Base-by-base conservation (phyloP, 2,888 invertebrate genomes). In the Dicycla oo region DNA sequence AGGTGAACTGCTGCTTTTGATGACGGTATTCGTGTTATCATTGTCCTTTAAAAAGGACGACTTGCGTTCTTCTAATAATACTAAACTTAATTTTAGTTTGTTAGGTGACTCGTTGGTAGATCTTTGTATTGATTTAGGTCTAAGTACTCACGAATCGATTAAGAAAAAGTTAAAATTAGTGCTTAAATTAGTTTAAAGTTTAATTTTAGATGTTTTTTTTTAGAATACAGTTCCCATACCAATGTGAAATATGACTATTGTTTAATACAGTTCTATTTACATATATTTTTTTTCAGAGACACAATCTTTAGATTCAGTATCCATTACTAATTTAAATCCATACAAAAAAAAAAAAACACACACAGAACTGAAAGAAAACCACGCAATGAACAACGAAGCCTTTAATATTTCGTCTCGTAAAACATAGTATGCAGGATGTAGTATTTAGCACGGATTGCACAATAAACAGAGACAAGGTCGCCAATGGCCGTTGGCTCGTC, bases 381-480 rank as follows among this genome's bases (percentile, higher is more conserved):
- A 45, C 18, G 64, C 53, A 69, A 69, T 71, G 57, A 7, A 45
- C 34, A n/a, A 38, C 3, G 10, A 56, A 58, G 65, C n/a, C n/a
- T 71, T 70, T 57, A 45, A 64, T 54, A 66, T 53, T 66, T 77
- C 40, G 56, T 79, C 45, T 71, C 61, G 60, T 71, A 66, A 65
- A 74, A 51, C 70, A 54, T 67, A 73, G 72, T 57, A 67, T 74
- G 58, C 69, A 76, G 72, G 72, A 73, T 73, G 63, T 82, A 71
- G 63, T 82, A 71, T 67, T 84, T 85, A 81, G 75, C 78, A 75
- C 69, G 45, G 76, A 80, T 65, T 74, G 60, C 62, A 83, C 76
- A 77, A 75, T 73, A 81, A 80, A 88, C 82, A 85, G 78, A 75
- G 81, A 78, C 91, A 93, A 93, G 92, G 92, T 86, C 91, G 88